Evolutionary conservation across 2,888 invertebrate species (phyloP), one percentile per base, ranked within the genome.

Genomic region (Auanema sp.): DNA sequence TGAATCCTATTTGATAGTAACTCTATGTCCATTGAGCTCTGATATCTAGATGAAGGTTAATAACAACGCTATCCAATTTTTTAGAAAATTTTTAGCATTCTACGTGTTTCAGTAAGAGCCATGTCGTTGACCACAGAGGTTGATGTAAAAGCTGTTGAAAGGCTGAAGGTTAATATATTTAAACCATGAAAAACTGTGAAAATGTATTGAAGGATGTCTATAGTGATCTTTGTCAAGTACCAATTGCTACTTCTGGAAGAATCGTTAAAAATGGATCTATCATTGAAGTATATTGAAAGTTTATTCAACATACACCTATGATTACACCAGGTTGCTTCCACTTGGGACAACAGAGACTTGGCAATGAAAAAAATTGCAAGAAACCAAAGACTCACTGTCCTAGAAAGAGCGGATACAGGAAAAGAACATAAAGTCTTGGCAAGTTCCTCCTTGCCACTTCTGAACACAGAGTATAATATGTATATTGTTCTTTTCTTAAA

Each of bases 261-360:
- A 75, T 78, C 49, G 52, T 51, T 10, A 24, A 25, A 40, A 61
- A 55, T 49, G 59, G 47, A 11, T 50, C 57, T 43, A 14, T 58
- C 33, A 60, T 60, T 18, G 60, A 60, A 49, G 60, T 58, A 47
- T 24, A 12, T 25, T 47, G 5, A 25, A 5, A n/a, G 14, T 43
- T n/a, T n/a, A n/a, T n/a, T n/a, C n/a, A n/a, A n/a, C n/a, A n/a
- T n/a, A n/a, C n/a, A n/a, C n/a, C n/a, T n/a, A n/a, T n/a, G n/a
- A n/a, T n/a, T n/a, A n/a, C n/a, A n/a, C n/a, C 42, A 76, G 75
- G 73, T 80, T 12, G 64, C 68, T 12, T 70, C 77, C 8, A 60
- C 71, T 6, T 80, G 79, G 79, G 67, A 71, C 24, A 79, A 78
- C 52, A 75, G 80, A 0, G 76, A 69, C 24, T 68, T 71, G 23